Conservation (phyloP, 1,140 invertebrate genomes). For the Drosophila willistoni region DNA sequence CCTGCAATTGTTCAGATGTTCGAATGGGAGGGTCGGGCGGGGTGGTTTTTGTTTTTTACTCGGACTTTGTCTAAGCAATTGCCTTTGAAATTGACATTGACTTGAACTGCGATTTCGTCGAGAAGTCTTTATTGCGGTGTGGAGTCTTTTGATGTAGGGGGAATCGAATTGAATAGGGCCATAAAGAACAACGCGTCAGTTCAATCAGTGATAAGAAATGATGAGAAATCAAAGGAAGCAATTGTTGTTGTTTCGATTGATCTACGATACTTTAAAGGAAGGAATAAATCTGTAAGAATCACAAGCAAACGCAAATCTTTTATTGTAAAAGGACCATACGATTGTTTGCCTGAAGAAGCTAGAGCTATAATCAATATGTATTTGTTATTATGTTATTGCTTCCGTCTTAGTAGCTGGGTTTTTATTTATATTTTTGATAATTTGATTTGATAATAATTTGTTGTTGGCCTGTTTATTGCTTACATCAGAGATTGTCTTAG, state of each 20-base stretch:
- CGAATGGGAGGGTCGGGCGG: constrained; percentile 12
- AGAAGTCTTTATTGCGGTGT: constrained; percentile 19
- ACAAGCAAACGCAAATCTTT: too few relatives aligned
- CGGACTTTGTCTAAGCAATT: constrained; percentile 46
- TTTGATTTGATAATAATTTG: constrained; percentile 7
- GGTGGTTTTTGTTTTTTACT: constrained; percentile 18
- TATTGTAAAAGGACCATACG: too few relatives aligned
- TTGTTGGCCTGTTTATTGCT: neutral
- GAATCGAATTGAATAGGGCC: neutral
- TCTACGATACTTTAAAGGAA: too few relatives aligned
- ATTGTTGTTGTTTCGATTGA: too few relatives aligned
- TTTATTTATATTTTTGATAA: neutral
- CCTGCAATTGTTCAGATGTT: constrained; percentile 58
- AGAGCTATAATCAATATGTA: too few relatives aligned
- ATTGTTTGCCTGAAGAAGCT: too few relatives aligned
- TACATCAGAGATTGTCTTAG: neutral
- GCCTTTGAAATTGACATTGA: constrained; percentile 51
- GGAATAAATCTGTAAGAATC: too few relatives aligned
- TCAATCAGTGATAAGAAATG: neutral
- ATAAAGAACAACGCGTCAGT: neutral
- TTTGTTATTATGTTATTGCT: too few relatives aligned
- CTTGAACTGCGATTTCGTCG: constrained; percentile 36
- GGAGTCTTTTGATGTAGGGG: neutral
- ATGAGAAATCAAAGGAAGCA: neutral
- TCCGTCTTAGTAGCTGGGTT: too few relatives aligned